phyloP scores from a whole-genome alignment of 2,888 invertebrate genomes.

The Ectemnius cavifrons region DNA sequence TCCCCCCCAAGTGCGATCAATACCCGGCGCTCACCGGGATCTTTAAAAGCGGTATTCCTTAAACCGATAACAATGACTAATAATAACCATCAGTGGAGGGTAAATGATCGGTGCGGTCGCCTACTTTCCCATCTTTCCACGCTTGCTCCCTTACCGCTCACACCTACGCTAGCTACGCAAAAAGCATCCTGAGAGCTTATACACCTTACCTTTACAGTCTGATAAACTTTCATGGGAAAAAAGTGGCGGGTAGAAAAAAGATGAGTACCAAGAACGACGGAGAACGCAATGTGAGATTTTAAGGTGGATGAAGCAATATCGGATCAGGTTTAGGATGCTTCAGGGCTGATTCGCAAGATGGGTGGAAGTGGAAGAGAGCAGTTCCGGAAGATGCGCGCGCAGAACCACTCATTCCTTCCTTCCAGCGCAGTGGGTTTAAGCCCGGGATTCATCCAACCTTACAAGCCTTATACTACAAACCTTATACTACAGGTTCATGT shows the following conservation, averaged over 20 bases:
- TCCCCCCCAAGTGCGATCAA: background rate
- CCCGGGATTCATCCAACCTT: slow-evolving; percentile 57
- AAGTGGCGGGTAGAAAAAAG: background rate
- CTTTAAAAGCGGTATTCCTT: background rate
- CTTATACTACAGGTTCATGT: slow-evolving; percentile 22
- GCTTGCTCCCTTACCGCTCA: too few species aligned
- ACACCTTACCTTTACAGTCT: background rate
- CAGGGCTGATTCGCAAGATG: slow-evolving; percentile 16
- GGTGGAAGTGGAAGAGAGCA: slow-evolving; percentile 18
- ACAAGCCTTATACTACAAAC: slow-evolving; percentile 37
- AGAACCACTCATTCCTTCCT: slow-evolving; percentile 31
- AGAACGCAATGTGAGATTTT: background rate
- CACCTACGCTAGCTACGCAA: background rate
- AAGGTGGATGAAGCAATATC: slow-evolving; percentile 9
- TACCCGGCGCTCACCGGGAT: background rate
- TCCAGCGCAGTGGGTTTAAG: slow-evolving; percentile 37
- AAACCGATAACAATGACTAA: slow-evolving; percentile 1
- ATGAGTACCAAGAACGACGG: background rate
- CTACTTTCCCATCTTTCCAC: background rate
- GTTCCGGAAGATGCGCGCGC: slow-evolving; percentile 41
- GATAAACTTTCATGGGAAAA: background rate
- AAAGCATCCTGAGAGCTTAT: background rate
- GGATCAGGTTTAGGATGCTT: background rate
- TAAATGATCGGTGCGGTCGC: slow-evolving; percentile 1
- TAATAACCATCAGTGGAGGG: background rate